Conservation (phyloP, 2,113 vertebrate species). For the Oncorhynchus masou region DNA sequence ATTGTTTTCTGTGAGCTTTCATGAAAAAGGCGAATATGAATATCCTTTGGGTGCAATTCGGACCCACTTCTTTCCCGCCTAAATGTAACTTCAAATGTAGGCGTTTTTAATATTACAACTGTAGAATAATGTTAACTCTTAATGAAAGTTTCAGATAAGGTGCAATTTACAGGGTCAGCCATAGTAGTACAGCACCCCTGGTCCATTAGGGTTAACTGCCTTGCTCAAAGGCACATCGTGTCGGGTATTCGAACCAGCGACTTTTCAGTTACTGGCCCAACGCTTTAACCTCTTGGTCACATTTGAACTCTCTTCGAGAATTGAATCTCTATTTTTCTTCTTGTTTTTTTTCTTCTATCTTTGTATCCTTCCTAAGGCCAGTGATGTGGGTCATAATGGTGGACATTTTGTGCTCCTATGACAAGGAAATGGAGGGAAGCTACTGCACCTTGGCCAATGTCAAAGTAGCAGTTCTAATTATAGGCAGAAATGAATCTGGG, state of each 20-base stretch:
- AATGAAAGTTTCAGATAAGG: too few species aligned
- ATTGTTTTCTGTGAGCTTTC: too few species aligned
- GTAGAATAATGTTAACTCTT: too few species aligned
- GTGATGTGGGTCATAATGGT: not conserved
- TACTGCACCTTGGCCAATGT: not conserved
- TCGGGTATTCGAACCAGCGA: too few species aligned
- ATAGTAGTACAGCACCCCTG: too few species aligned
- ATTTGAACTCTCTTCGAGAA: not conserved
- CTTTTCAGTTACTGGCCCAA: too few species aligned
- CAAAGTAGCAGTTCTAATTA: not conserved
- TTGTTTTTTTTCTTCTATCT: not conserved
- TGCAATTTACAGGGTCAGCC: too few species aligned
- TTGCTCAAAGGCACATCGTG: not conserved
- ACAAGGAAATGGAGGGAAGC: conserved; percentile 22
- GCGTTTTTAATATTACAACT: too few species aligned
- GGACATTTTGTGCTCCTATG: conserved; percentile 46
- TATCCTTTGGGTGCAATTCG: not conserved
- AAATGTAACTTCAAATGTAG: not conserved
- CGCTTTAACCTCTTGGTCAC: too few species aligned
- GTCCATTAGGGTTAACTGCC: too few species aligned
- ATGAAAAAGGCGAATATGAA: too few species aligned
- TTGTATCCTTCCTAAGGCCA: not conserved
- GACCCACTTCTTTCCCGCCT: not conserved
- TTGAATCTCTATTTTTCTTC: not conserved
- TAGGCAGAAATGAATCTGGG: not conserved